Base-by-base conservation (phyloP, 2,888 invertebrate species). In the Glaucopsyche alexis region DNA sequence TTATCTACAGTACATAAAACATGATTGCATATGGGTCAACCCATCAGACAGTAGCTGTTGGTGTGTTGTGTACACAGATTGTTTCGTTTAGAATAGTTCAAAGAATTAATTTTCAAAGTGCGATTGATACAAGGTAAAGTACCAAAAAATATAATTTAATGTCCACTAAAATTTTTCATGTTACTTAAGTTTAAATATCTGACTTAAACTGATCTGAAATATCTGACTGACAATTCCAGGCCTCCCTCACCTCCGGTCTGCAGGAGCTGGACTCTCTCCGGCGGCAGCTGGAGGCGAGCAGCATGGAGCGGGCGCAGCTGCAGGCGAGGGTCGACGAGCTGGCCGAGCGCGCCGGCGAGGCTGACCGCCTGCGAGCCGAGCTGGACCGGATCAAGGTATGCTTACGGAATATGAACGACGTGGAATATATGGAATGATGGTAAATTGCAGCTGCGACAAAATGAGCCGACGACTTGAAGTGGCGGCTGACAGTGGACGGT, bases 311-410 rank as follows among this genome's bases (percentile, higher is more conserved):
- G 79, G 91, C 94, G 66, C 94, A 94, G 80, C 88, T 96, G 80
- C 95, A 95, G 83, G 85, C 94, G 76, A 92, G 92, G 79, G 92
- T 95, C 42, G 90, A 91, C 65, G 95, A 96, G 82, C 84, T 96
- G 80, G 86, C 94, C 81, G 94, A 95, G 80, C 94, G 95, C 80
- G 95, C 94, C 75, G 94, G 94, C 72, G 96, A 97, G 83, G 94
- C 96, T 74, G 94, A 95, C 76, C 91, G 94, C 78, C 89, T 96
- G 73, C 94, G 95, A 79, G 94, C 94, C 74, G 96, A 97, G 87
- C 94, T 96, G 79, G 94, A 94, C 60, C 94, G 95, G 79, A 87
- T 96, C 79, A 96, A 96, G 94, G 96, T 96, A 81, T 16, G 50
- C 6, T 29, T 29, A 29, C 1, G 45, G 19, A n/a, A n/a, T 9